Base-by-base conservation (phyloP, 2,888 invertebrate species). In the Argyresthia albistria region DNA sequence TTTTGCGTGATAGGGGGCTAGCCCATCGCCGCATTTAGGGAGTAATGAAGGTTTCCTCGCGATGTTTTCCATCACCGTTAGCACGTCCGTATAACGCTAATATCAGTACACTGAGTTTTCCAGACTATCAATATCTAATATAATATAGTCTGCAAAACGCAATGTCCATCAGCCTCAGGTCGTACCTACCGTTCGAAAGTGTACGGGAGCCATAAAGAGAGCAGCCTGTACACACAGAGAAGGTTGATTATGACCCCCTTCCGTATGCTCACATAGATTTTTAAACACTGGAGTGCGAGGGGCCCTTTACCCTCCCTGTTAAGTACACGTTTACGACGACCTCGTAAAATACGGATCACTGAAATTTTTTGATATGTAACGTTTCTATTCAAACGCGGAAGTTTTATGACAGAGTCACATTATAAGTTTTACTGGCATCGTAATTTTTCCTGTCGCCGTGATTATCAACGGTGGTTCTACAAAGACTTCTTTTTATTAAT, bases 361-460 rank as follows among this genome's bases (percentile, higher is more conserved):
- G 87, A 83, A 81, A 83, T 83, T 86, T 86, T 87, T 87, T 86
- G 87, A 87, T 86, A 86, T 84, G 87, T 86, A 78, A 86, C 84
- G 79, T 77, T 83, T 74, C 82, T 84, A 87, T 87, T 87, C 87
- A 87, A 87, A 87, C 83, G 77, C 63, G 25, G 61, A 68, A 66
- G 3, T 66, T 83, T 87, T 84, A 86, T 81, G 86, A 83, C 69
- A 65, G 68, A 65, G 64, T 66, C 69, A 79, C 78, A 80, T 86
- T 84, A 86, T 80, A 78, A 82, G 82, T 84, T 55, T 86, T 84
- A 84, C 77, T 78, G 80, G 73, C 73, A 69, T 80, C 79, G 76
- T 83, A 84, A 82, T 81, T 84, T 71, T 76, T 48, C 59, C 74
- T 73, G 73, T 69, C 76, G 66, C 72, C 65, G 69, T 73, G 76